phyloP scores from a whole-genome alignment of 2,888 invertebrate species.

The Ditula angustiorana region DNA sequence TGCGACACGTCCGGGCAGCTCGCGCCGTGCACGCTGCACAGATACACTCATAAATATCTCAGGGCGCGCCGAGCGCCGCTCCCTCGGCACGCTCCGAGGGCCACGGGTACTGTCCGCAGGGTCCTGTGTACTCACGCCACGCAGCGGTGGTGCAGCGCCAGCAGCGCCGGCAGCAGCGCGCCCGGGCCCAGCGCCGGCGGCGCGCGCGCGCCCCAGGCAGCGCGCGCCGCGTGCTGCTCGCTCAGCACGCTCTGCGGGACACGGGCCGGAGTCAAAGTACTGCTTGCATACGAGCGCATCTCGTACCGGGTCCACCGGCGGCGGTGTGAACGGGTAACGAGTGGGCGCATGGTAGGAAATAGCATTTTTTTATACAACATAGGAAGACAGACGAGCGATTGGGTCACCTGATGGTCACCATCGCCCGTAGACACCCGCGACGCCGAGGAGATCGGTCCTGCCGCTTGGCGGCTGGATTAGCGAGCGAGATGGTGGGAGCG shows the following conservation, averaged over 20 bases:
- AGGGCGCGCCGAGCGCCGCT: background rate
- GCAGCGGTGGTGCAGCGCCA: conserved; percentile 55
- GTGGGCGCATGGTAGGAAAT: too few relatives aligned
- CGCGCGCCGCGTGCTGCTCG: conserved; percentile 88
- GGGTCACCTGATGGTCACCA: too few relatives aligned
- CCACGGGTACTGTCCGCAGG: too few relatives aligned
- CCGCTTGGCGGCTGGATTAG: too few relatives aligned
- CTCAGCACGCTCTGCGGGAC: conserved; percentile 83
- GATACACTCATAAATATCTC: too few relatives aligned
- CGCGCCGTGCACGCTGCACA: conserved; percentile 75
- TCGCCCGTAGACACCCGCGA: too few relatives aligned
- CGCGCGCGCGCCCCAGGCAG: conserved; percentile 77
- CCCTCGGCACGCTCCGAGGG: conserved; percentile 56
- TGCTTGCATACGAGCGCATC: too few relatives aligned
- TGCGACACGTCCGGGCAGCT: conserved; percentile 84
- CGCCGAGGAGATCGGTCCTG: too few relatives aligned
- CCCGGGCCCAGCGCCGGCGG: conserved; percentile 49
- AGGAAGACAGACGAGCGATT: too few relatives aligned
- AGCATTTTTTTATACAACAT: too few relatives aligned
- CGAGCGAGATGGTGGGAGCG: background rate
- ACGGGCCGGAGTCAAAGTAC: conserved; percentile 20
- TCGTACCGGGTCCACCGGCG: too few relatives aligned
- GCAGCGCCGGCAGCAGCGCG: conserved; percentile 58
- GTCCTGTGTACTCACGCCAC: conserved; percentile 52
- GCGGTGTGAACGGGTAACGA: too few relatives aligned